Evolutionary conservation across 2,797 vertebrate genomes (phyloP), one percentile per base, ranked within the genome.

Genomic region (Typhlichthys eigenmanni): DNA sequence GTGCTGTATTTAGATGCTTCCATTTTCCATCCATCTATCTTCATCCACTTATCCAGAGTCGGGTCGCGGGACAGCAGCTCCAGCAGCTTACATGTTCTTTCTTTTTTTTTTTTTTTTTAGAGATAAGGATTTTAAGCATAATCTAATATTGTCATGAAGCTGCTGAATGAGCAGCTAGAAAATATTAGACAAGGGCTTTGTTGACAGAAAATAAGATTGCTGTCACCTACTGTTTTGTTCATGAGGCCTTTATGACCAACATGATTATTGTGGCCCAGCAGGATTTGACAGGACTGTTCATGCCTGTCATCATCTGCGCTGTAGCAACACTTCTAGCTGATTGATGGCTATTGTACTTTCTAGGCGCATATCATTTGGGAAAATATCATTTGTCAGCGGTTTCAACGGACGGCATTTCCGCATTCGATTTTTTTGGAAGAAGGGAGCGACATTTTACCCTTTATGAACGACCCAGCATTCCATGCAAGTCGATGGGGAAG

Each of bases 311-410:
- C 45, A 24, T 4, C 64, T 53, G 43, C 14, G 4, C 17, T 66
- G 3, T 12, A 49, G 38, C 16, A 50, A 48, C 11, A 46, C 16
- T 9, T 69, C 16, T 10, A 10, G 43, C 29, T 13, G 1, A 47
- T 52, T 10, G 38, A 9, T 54, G 66, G 17, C 64, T 60, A 2
- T 32, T 62, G 1, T 83, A 58, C 19, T 14, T 52, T 52, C 19
- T 29, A 29, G 24, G 4, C 24, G 3, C 24, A 29, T 29, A 29
- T 29, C 4, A 29, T 29, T 29, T 29, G 24, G 4, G 24, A 29
- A 29, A 29, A 29, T 29, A 29, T 29, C 4, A 29, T 29, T 29
- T 24, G 3, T 24, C 24, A 29, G 4, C 4, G 24, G 24, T 29
- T 29, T 29, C 24, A 29, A 29, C 24, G 24, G 4, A 29, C 24